Evolutionary conservation across 2,888 invertebrate species (phyloP).

Genomic region (Temnothorax unifasciatus): DNA sequence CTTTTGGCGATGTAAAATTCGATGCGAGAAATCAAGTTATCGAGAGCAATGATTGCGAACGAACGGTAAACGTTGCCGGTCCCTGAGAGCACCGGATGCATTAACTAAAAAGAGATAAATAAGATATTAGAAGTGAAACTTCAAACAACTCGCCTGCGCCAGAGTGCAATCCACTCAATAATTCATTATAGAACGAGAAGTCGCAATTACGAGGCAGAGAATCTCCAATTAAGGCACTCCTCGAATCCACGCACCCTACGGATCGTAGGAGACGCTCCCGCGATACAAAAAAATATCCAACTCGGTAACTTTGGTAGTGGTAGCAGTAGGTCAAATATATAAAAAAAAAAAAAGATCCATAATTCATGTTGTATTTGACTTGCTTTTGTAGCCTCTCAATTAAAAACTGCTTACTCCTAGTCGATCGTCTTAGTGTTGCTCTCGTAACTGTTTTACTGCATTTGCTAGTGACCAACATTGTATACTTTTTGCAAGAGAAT

Average conservation of each 20-base stretch:
- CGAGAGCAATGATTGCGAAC: conserved; percentile 19
- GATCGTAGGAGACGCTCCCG: conserved; percentile 22
- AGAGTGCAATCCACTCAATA: conserved; percentile 55
- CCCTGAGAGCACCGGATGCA: conserved; percentile 24
- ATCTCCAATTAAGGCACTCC: conserved; percentile 59
- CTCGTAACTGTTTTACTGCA: not conserved
- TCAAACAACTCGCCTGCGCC: conserved; percentile 51
- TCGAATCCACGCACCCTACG: conserved; percentile 43
- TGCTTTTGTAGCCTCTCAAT: conserved; percentile 14
- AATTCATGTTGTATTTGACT: conserved; percentile 30
- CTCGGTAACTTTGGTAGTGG: not conserved
- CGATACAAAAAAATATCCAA: conserved; percentile 54
- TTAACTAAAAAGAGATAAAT: conserved; percentile 53
- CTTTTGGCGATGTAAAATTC: not conserved
- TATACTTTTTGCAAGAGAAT: conserved; percentile 8
- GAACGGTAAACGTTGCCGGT: conserved; percentile 21
- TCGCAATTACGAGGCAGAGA: conserved; percentile 63
- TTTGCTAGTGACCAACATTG: not conserved
- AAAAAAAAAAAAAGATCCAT: conserved; percentile 21
- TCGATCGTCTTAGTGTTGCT: not conserved
- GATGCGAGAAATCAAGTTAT: conserved; percentile 20
- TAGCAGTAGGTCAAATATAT: conserved; percentile 3
- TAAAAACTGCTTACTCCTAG: conserved; percentile 10
- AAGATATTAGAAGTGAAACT: conserved; percentile 40
- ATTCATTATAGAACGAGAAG: conserved; percentile 68